Base-by-base conservation (phyloP, 2,888 invertebrate genomes). In the Corbicula japonica region DNA sequence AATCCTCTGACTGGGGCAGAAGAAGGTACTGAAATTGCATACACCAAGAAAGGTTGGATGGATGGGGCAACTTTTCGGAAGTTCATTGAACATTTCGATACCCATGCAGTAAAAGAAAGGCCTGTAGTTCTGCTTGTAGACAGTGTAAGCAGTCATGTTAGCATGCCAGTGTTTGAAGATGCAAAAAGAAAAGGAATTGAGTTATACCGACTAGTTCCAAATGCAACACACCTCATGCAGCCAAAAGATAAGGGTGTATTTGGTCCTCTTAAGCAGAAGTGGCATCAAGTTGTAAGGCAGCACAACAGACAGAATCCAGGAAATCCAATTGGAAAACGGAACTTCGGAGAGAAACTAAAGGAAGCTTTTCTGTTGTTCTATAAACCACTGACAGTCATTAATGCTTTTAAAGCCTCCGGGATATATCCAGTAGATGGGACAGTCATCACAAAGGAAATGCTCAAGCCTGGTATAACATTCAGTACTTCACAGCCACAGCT, bases 41-140 rank as follows among this genome's bases (percentile, higher is more conserved):
- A 81, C 52, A 80, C 76, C 10, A 69, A 76, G 12, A 76, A 76
- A 30, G 75, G 74, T n/a, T 83, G 72, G 71, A 83, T 83, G 80
- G 58, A 74, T 61, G 28, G 46, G 12, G 32, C n/a, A 18, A 46
- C 71, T 15, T 80, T 77, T 50, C 6, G n/a, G 12, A 5, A 41
- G 26, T 77, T 77, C 52, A 23, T 77, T 18, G n/a, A 46, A 0
- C 75, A 75, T 52, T 74, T 80, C 48, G 50, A 74, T 48, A 38
- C 61, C 30, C 28, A 75, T 63, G 56, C 30, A 34, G 71, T 58
- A 10, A 58, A 30, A 23, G 71, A 81, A 0, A 44, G 71, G 26
- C 71, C 74, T n/a, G 71, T 68, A 1, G 50, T 78, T 10, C 58
- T 78, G 18, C 35, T 70, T 12, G 44, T 74, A 30, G 74, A 81